Percentiles rank a stretch among this genome's conserved stretches.
Conservation (phyloP, 2,113 vertebrate species). For the Arvicanthis niloticus region DNA sequence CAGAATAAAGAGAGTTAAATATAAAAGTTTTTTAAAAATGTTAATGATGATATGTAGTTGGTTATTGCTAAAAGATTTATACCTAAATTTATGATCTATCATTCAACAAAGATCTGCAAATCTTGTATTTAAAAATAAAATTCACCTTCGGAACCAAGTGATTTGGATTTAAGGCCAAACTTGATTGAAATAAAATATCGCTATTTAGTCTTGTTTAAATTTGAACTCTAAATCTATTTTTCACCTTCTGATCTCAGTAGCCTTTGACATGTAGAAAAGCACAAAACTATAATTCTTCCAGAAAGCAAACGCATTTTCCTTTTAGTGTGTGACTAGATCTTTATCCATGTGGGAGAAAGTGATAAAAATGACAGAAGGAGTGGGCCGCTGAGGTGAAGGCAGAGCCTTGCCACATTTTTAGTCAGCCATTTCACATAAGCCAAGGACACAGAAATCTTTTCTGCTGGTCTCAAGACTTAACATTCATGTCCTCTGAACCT, state of each 20-base stretch:
- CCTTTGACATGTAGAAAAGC: constrained; percentile 67
- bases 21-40: background rate
- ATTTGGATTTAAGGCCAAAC: constrained; percentile 48
- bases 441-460: constrained; percentile 44
- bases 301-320: constrained; percentile 68
- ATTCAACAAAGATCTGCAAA: constrained; percentile 3
- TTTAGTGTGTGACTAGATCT: constrained; percentile 58
- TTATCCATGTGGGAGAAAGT: constrained; percentile 59
- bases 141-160: constrained; percentile 34
- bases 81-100: constrained; percentile 4
- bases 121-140: constrained; percentile 54
- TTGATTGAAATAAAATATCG: constrained; percentile 58
- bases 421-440: background rate
- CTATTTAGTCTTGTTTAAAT: constrained; percentile 59
- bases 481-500: background rate
- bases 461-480: background rate
- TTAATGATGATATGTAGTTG: constrained; percentile 15
- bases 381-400: constrained; percentile 27
- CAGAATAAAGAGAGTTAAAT: constrained; percentile 1
- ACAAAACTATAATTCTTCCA: constrained; percentile 58
- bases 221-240: constrained; percentile 70
- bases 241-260: constrained; percentile 63
- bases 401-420: constrained; percentile 54
- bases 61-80: constrained; percentile 49
- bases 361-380: constrained; percentile 69